A percentile compares a stretch with the other conserved stretches of the same genome.
Conservation (phyloP, 2,113 vertebrate genomes). For the Mustela nigripes region DNA sequence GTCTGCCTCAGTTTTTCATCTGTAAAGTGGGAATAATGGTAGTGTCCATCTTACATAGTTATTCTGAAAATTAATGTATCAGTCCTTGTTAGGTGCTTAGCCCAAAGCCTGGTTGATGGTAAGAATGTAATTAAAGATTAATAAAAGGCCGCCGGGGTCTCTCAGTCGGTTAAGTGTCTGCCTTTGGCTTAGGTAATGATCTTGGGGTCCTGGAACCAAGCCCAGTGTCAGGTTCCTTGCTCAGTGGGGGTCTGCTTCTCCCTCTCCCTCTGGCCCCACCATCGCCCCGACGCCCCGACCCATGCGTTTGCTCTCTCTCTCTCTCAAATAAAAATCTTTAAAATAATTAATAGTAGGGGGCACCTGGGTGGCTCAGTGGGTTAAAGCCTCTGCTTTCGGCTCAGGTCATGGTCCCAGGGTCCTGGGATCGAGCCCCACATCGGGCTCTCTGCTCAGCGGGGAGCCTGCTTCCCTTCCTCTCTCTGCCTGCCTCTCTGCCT, state of each 20-base stretch:
- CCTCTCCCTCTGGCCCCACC: background rate
- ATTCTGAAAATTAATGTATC: background rate
- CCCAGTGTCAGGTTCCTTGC: background rate
- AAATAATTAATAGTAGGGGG: background rate
- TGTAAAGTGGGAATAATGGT: background rate
- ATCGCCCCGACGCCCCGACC: accelerated
- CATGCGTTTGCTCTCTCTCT: background rate
- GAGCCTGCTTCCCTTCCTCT: no score
- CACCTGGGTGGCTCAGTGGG: no score
- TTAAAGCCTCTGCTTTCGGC: no score
- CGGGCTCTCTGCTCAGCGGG: no score
- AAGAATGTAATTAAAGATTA: background rate
- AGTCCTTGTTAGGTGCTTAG: background rate
- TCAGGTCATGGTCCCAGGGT: no score
- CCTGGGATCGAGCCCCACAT: no score
- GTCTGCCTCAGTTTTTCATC: background rate
- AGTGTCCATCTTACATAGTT: background rate
- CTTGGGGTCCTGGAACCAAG: background rate
- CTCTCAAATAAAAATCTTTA: background rate
- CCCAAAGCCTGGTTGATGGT: background rate
- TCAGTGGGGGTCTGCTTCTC: background rate
- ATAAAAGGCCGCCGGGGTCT: background rate
- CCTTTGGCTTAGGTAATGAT: background rate
- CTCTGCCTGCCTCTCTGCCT: no score
- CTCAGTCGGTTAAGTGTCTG: background rate